Evolutionary conservation across 2,113 vertebrate genomes (phyloP), one percentile per base, ranked within the genome.

Genomic region (Cyprinodon tularosa): DNA sequence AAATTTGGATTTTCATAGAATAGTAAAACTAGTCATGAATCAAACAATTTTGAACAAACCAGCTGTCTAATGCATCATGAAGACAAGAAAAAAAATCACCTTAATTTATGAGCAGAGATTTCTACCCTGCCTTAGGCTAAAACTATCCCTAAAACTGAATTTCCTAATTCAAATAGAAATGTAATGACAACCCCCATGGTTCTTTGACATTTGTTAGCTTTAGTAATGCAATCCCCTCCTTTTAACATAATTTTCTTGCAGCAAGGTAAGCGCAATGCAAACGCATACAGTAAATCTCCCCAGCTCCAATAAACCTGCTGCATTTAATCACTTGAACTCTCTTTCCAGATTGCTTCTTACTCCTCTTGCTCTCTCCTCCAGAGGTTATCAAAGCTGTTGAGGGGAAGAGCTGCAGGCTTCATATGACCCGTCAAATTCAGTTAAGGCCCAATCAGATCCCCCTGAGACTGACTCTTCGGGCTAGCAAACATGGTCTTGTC

Each of bases 341-440:
- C 20, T 17, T 48, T 29, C 15, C 53, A 66, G 66, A 67, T 82
- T 0, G 68, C 80, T 85, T 73, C 39, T 10, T 39, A 70, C 85
- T 71, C 65, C 42, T 77, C 68, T 50, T 1, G 12, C 42, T 75
- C 20, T 53, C 77, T 78, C 74, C 80, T 80, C 47, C 1, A 68
- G 78, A 81, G 83, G 84, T 87, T 90, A 86, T 73, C 74, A 45
- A 45, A 66, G 77, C 72, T 59, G 82, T 86, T 50, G 66, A 62
- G 42, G 66, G 69, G 65, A 44, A 60, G 75, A 71, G 68, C 76
- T 14, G 40, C 29, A 53, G 20, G 22, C 86, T 89, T 92, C 87
- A 91, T 91, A 77, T 82, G 78, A 92, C 84, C 83, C 78, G 65
- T 84, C 80, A 78, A 88, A 93, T 91, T 89, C 84, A 93, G 93